Evolutionary conservation across 1,140 invertebrate species (phyloP).

Genomic region (Pseudomyrmex gracilis): DNA sequence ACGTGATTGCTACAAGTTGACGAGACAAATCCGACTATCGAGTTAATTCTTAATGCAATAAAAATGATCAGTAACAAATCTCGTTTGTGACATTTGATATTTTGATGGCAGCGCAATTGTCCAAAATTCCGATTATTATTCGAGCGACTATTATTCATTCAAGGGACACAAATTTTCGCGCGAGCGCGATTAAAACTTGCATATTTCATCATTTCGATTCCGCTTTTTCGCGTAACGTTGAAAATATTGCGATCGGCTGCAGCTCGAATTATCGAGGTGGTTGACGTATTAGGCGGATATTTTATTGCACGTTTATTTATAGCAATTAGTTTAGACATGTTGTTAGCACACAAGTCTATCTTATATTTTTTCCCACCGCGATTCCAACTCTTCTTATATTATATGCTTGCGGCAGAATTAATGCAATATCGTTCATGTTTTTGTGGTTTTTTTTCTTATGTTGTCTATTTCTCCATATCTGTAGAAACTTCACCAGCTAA

Average conservation of each 20-base stretch:
- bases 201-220: not conserved
- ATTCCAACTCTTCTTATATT: not conserved
- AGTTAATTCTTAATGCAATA: not conserved
- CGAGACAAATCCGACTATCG: not conserved
- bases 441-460: no score
- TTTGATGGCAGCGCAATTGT: not conserved
- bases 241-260: not conserved
- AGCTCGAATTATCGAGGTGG: not conserved
- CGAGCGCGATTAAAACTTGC: no score
- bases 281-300: constrained; percentile 27
- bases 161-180: not conserved
- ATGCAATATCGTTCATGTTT: no score
- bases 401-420: no score
- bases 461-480: no score
- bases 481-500: no score
- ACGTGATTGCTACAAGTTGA: not conserved
- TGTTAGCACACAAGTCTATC: not conserved
- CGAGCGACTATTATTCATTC: not conserved
- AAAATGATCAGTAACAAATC: no score
- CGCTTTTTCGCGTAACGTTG: not conserved
- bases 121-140: no score
- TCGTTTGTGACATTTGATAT: not conserved
- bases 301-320: not conserved
- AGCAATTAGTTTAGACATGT: not conserved
- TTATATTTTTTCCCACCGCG: not conserved